Base-by-base conservation (phyloP, 2,113 vertebrate genomes). In the Bos taurus region DNA sequence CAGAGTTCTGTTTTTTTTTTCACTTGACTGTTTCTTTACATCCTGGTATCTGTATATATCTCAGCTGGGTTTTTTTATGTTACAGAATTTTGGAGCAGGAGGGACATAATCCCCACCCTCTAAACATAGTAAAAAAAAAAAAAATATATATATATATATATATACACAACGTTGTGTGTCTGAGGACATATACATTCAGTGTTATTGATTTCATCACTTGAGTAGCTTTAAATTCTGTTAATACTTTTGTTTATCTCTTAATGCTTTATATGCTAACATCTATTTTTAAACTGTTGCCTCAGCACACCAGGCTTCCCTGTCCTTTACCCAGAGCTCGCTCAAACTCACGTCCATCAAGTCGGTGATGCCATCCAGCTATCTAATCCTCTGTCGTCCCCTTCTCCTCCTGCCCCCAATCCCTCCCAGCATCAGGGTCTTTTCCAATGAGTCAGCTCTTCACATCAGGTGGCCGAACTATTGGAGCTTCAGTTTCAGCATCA, bases 21-120 rank as follows among this genome's bases (percentile, higher is more conserved):
- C 78, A 25, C 91, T 91, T 93, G 82, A 89, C 5, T 56, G 30
- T 83, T 94, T 95, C 97, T 96, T 46, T 93, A 84, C 95, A n/a
- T 89, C 59, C 67, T 82, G 30, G 36, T 50, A 28, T 88, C 71
- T 87, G 7, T 91, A 19, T 56, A 17, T 89, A 50, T 83, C 86
- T 77, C 30, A 80, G 71, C 59, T 85, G 74, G 25, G 13, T 91
- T 95, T 95, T 82, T 92, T 88, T n/a, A 56, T 7, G 15, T 71
- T 77, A 54, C 11, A 80, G 87, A 95, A 86, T 91, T 91, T 89
- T 83, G 50, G 62, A 93, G 50, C 30, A 59, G 14, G 30, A 21
- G 48, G 36, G 88, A 25, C 11, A 33, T 36, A 21, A 52, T 50
- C 4, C 25, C 16, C 14, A 85, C n/a, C 13, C 67, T 94, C 30